phyloP scores from a whole-genome alignment of 2,888 invertebrate genomes.

The Panzeria rudis region DNA sequence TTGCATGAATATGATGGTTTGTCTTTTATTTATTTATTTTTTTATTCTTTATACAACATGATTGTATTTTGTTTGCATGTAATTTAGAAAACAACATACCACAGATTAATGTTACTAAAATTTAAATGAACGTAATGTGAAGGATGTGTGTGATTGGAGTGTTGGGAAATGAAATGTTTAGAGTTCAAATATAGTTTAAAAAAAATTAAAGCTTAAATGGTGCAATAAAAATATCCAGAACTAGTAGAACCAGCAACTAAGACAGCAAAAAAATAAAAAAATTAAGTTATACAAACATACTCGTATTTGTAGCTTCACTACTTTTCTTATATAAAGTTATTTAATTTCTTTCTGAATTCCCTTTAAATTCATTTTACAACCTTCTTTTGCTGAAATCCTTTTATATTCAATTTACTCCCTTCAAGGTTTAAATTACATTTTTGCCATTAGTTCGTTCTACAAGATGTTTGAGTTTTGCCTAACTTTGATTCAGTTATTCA shows the following conservation, averaged over 20 bases:
- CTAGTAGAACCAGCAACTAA: neutral
- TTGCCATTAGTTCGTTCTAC: conserved; percentile 43
- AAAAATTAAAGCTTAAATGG: conserved; percentile 32
- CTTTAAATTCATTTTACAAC: neutral
- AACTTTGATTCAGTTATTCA: conserved; percentile 64
- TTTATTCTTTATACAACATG: neutral
- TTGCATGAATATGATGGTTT: conserved; percentile 22
- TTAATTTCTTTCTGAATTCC: neutral
- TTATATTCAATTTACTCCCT: neutral
- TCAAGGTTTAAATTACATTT: conserved; percentile 11
- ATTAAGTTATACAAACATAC: too few species aligned
- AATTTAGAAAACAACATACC: conserved; percentile 54
- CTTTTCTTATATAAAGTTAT: neutral
- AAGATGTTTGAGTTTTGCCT: conserved; percentile 54
- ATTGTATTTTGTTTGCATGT: conserved; percentile 36
- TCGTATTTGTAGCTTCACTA: neutral
- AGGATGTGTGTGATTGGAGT: neutral
- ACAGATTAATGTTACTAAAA: conserved; percentile 63
- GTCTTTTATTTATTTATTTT: conserved; percentile 26
- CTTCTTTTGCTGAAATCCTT: neutral
- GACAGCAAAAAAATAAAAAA: neutral
- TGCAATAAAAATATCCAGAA: neutral
- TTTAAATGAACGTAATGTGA: conserved; percentile 33
- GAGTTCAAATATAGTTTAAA: conserved; percentile 7
- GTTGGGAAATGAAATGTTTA: conserved; percentile 3